Base-by-base conservation (phyloP, 2,113 vertebrate species). In the Carlito syrichta region DNA sequence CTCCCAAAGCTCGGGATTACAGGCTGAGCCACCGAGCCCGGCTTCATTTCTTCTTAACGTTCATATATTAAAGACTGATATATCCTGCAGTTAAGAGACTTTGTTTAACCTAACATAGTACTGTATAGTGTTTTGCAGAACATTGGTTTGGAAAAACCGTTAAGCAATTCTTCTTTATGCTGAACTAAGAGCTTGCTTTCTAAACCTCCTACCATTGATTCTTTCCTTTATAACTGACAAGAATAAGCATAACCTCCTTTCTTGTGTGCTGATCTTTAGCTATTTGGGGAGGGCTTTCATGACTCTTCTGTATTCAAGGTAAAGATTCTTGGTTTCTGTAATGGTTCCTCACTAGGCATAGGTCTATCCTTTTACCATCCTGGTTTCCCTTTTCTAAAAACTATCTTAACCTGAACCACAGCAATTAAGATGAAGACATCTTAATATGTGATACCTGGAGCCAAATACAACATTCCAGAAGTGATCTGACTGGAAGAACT, bases 391-490 rank as follows among this genome's bases (percentile, higher is more conserved):
- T 5, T 77, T 86, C 54, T 60, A 88, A 91, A 94, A 97, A 93
- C 60, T 78, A 17, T 6, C 35, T 91, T 91, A 82, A 43, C 45
- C 25, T 94, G 71, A 86, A 96, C 78, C 63, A 35, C 6, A 77
- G 9, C 30, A 73, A 40, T 85, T 79, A 73, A 79, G 71, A 77
- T 92, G 76, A 66, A 76, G 5, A 30, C 27, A 45, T 66, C 32
- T 54, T 95, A 90, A 32, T 50, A 82, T 74, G 32, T 69, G 38
- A 69, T 79, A 63, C 32, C n/a, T 79, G 43, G n/a, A 68, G 16
- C 54, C 77, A 97, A 81, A 83, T 50, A 87, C 8, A 94, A 89
- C 68, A 92, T 93, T 94, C 58, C 77, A 95, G 62, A 97, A 89
- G 78, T 95, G 35, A 50, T 92, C 50, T 56, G 56, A 97, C 92